Conservation (phyloP, 30 jellyfish, hydroid and myxozoan species). For the Euphysa ruthae region DNA sequence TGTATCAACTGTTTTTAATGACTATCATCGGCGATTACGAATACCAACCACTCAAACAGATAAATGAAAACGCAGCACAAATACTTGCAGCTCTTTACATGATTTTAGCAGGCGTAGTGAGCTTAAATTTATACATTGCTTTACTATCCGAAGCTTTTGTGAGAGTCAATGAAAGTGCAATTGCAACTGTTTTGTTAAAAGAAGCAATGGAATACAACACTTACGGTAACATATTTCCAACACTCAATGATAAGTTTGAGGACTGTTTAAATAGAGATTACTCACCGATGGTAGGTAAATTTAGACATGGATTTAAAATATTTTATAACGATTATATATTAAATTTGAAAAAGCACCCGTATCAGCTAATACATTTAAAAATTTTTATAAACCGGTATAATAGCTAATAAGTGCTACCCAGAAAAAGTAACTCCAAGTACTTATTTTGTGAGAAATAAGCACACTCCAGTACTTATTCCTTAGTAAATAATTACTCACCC, state of each 20-base stretch:
- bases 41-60: neutral
- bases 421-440: too few relatives aligned
- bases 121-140: constrained; percentile 27
- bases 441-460: too few relatives aligned
- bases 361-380: too few relatives aligned
- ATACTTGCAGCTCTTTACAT: neutral
- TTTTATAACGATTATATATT: too few relatives aligned
- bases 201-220: neutral
- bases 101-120: neutral
- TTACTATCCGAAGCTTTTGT: constrained; percentile 18
- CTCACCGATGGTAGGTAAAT: constrained; percentile 1
- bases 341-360: too few relatives aligned
- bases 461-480: too few relatives aligned
- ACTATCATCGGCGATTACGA: constrained; percentile 23
- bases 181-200: constrained; percentile 5
- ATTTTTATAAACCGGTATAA: too few relatives aligned
- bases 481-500: too few relatives aligned
- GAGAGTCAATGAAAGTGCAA: constrained; percentile 5
- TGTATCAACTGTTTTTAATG: constrained; percentile 12
- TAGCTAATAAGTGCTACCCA: too few relatives aligned
- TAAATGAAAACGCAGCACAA: constrained; percentile 3
- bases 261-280: neutral
- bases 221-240: neutral
- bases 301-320: too few relatives aligned
- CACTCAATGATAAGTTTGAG: neutral